Evolutionary conservation across 2,113 vertebrate genomes (phyloP).

Genomic region (Varanus salvator): DNA sequence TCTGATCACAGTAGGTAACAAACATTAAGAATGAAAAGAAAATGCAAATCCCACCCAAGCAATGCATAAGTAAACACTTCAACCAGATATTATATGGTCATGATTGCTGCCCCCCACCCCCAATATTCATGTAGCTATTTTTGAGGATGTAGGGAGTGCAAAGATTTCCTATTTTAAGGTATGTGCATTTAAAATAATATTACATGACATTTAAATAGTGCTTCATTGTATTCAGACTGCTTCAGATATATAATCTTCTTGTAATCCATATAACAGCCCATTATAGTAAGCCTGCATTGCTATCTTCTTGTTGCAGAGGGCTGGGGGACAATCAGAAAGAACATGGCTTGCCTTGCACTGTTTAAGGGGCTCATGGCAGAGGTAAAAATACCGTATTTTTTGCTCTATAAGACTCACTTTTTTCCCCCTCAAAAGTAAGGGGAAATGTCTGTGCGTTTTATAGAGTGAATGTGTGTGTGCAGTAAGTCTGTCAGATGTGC

Average conservation of each 20-base stretch:
- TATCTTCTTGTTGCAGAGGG: no score
- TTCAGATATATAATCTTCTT: background rate
- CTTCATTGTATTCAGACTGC: background rate
- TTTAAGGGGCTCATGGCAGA: no score
- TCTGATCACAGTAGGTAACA: conserved; percentile 26
- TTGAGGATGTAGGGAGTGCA: conserved; percentile 21
- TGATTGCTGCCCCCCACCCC: conserved; percentile 17
- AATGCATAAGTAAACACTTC: conserved; percentile 46
- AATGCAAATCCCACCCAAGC: conserved; percentile 54
- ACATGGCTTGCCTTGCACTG: no score
- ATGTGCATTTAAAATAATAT: background rate
- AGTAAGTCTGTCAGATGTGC: no score
- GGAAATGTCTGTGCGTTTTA: no score
- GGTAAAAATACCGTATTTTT: no score
- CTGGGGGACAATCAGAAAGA: no score
- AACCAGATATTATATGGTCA: conserved; percentile 61
- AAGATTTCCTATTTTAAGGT: background rate
- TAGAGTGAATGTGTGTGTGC: no score
- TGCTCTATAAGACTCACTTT: no score
- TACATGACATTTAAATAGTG: background rate
- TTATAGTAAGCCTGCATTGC: no score
- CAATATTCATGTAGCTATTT: conserved; percentile 7
- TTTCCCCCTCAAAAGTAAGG: no score
- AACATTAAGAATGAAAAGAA: conserved; percentile 33
- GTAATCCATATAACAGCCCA: no score